Conservation (phyloP, 2,797 vertebrate genomes). For the Sebastes iracundus region DNA sequence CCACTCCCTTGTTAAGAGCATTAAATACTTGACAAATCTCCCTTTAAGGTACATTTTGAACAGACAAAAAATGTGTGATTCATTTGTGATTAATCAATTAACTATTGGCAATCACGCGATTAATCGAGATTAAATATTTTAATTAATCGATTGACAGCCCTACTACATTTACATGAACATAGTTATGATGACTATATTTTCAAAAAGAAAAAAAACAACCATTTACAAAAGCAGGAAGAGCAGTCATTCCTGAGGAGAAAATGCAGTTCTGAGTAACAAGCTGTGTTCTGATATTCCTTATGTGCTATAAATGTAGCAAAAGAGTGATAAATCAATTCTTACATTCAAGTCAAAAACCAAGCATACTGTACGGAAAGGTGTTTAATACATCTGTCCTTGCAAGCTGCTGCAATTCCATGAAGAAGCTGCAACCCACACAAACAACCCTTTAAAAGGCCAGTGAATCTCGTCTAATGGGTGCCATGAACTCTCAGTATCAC, state of each 20-base stretch:
- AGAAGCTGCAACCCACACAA: slow-evolving; percentile 49
- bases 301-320: slow-evolving; percentile 18
- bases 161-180: neutral
- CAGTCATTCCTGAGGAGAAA: neutral
- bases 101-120: neutral
- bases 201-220: neutral
- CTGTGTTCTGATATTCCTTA: neutral
- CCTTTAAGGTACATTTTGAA: too few species aligned
- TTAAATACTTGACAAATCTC: too few species aligned
- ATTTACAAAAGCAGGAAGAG: neutral
- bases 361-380: neutral
- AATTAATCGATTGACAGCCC: too few species aligned
- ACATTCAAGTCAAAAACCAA: slow-evolving; percentile 6
- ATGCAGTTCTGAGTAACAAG: neutral
- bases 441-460: slow-evolving; percentile 47
- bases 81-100: too few species aligned
- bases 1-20: too few species aligned
- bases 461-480: slow-evolving; percentile 63
- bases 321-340: slow-evolving; percentile 15
- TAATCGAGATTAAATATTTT: too few species aligned
- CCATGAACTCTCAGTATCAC: slow-evolving; percentile 55
- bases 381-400: slow-evolving; percentile 36
- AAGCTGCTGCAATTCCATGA: slow-evolving; percentile 29
- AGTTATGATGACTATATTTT: neutral
- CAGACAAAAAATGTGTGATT: too few species aligned